Evolutionary conservation across 2,113 vertebrate species (phyloP).

Genomic region (Lepus europaeus): DNA sequence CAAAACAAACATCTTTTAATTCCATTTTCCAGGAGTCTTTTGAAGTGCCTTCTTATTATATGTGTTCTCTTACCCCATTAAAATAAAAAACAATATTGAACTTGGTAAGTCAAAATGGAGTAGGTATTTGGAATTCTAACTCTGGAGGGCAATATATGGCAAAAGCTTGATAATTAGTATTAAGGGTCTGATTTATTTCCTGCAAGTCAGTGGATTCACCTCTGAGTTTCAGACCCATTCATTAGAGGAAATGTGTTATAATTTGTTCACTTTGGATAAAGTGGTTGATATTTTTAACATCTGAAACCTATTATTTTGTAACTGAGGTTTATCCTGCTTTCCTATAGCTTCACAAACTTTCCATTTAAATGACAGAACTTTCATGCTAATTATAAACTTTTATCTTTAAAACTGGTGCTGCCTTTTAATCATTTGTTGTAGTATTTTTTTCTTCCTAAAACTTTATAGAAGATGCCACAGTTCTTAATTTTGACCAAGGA

Average conservation of each 20-base stretch:
- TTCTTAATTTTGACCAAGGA: constrained; percentile 87
- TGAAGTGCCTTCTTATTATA: no score
- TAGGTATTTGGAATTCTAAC: constrained; percentile 38
- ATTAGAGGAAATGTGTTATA: constrained; percentile 82
- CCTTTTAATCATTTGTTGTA: constrained; percentile 90
- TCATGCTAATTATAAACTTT: constrained; percentile 89
- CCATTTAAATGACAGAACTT: constrained; percentile 90
- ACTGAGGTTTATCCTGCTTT: constrained; percentile 87
- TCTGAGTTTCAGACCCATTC: constrained; percentile 67
- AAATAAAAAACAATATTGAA: constrained; percentile 2
- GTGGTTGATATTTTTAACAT: constrained; percentile 87
- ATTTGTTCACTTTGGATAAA: constrained; percentile 85
- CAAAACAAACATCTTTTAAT: no score
- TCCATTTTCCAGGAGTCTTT: no score
- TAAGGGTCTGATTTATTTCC: constrained; percentile 66
- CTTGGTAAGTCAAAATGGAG: constrained; percentile 4
- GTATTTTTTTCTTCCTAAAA: constrained; percentile 80
- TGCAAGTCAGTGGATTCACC: constrained; percentile 79
- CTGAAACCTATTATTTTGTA: constrained; percentile 89
- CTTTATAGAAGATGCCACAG: constrained; percentile 85
- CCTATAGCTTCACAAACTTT: constrained; percentile 88
- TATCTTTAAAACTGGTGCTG: constrained; percentile 88
- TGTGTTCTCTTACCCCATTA: not conserved
- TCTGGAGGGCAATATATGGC: not conserved
- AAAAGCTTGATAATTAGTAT: constrained; percentile 55